Percentiles rank a stretch among this genome's conserved stretches.
Conservation (phyloP, 2,113 vertebrate genomes). For the Varanus salvator region DNA sequence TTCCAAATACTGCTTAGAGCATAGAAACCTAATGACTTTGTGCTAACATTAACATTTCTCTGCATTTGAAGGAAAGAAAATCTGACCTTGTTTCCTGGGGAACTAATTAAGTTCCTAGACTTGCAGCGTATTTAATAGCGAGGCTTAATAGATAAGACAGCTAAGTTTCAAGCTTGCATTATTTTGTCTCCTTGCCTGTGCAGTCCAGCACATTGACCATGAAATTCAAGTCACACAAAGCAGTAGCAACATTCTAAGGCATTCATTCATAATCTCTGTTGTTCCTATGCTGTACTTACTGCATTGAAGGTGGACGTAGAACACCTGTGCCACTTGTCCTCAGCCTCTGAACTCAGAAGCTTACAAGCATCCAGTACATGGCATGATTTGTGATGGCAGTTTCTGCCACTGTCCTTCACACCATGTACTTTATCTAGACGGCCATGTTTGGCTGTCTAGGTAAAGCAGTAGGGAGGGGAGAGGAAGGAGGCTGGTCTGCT, state of each 20-base stretch:
- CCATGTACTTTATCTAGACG: too few relatives aligned
- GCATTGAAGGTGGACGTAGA: not conserved
- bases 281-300: conserved; percentile 33
- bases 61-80: conserved; percentile 2
- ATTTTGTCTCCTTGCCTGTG: conserved; percentile 41
- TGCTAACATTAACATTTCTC: not conserved
- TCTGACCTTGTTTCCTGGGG: not conserved
- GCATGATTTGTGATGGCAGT: too few relatives aligned
- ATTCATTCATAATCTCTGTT: not conserved
- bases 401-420: too few relatives aligned
- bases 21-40: not conserved
- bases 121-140: conserved; percentile 5
- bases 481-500: too few relatives aligned
- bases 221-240: conserved; percentile 46
- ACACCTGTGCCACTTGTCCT: too few relatives aligned
- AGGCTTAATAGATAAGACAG: not conserved
- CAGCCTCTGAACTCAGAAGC: too few relatives aligned
- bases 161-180: conserved; percentile 54
- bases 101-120: not conserved
- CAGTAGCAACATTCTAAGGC: not conserved
- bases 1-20: not conserved
- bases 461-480: too few relatives aligned
- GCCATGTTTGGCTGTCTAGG: too few relatives aligned
- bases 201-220: conserved; percentile 37
- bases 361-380: too few relatives aligned